Evolutionary conservation across 1,140 invertebrate genomes (phyloP).

Genomic region (Zaprionus africanus): DNA sequence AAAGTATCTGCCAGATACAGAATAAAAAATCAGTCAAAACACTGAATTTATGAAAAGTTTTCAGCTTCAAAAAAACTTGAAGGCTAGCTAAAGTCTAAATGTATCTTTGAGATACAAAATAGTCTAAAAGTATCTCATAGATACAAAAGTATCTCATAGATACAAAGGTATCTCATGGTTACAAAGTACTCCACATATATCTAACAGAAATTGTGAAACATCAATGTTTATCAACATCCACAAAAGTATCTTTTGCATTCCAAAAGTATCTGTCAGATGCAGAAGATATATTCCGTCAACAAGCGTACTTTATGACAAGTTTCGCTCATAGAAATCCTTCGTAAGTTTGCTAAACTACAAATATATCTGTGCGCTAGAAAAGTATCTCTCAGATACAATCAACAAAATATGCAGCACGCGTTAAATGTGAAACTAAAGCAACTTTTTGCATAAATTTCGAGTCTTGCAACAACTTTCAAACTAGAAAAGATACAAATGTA

Average conservation of each 20-base stretch:
- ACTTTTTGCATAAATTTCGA: slow-evolving; percentile 1
- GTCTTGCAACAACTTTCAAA: background rate
- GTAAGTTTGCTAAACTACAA: background rate
- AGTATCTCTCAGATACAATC: background rate
- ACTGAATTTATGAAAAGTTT: background rate
- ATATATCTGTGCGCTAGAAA: background rate
- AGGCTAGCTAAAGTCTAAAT: background rate
- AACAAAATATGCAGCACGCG: background rate
- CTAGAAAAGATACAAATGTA: slow-evolving; percentile 2
- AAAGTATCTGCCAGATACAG: background rate
- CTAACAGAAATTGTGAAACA: too few relatives aligned
- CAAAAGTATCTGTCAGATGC: background rate
- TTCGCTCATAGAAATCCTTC: background rate
- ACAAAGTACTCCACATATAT: too few relatives aligned
- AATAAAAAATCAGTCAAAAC: background rate
- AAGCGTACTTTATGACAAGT: background rate
- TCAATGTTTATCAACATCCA: background rate
- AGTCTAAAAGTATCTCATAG: background rate
- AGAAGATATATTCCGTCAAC: background rate
- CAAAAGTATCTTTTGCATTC: background rate
- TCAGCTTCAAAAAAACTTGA: too few relatives aligned
- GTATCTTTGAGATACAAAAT: background rate
- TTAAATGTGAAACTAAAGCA: background rate
- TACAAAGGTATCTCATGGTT: background rate
- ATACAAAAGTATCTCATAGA: background rate